Conservation (phyloP, 2,888 invertebrate species). For the Napeogenes sylphis region DNA sequence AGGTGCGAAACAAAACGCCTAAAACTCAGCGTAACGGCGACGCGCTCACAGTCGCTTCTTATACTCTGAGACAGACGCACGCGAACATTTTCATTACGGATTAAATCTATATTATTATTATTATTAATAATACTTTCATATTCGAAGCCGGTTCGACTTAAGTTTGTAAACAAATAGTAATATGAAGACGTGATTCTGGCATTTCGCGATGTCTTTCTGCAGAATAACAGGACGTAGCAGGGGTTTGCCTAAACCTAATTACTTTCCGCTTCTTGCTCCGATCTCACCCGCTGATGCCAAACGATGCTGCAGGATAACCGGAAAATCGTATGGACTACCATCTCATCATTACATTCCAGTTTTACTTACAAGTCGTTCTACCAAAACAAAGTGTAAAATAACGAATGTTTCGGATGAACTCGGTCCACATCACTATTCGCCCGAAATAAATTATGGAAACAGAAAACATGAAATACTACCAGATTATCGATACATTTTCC, state of each 20-base stretch:
- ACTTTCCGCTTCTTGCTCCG: conserved; percentile 87
- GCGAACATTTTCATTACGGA: conserved; percentile 49
- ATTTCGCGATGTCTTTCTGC: conserved; percentile 82
- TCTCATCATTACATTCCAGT: conserved; percentile 89
- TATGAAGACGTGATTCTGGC: conserved; percentile 56
- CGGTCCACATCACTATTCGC: conserved; percentile 79
- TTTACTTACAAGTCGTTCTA: conserved; percentile 73
- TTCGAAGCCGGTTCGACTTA: conserved; percentile 30
- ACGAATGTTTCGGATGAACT: conserved; percentile 81
- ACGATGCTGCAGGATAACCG: conserved; percentile 87
- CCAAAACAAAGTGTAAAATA: conserved; percentile 79
- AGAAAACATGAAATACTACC: conserved; percentile 82
- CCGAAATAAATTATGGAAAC: conserved; percentile 80
- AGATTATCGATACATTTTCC: conserved; percentile 86
- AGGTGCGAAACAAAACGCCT: conserved; percentile 63
- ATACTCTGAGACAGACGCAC: conserved; percentile 54
- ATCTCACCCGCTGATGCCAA: conserved; percentile 90
- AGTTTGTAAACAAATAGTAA: conserved; percentile 64
- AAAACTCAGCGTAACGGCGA: conserved; percentile 44
- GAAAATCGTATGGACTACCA: conserved; percentile 85
- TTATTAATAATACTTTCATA: conserved; percentile 40
- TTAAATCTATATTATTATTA: conserved; percentile 35
- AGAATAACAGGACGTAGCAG: conserved; percentile 89
- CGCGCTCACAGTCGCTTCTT: conserved; percentile 57
- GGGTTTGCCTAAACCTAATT: conserved; percentile 88